These are phyloP conservation scores for Symphodus melops DNA, from an alignment of 2,113 vertebrate genomes.

Conservation along the genomic window DNA sequence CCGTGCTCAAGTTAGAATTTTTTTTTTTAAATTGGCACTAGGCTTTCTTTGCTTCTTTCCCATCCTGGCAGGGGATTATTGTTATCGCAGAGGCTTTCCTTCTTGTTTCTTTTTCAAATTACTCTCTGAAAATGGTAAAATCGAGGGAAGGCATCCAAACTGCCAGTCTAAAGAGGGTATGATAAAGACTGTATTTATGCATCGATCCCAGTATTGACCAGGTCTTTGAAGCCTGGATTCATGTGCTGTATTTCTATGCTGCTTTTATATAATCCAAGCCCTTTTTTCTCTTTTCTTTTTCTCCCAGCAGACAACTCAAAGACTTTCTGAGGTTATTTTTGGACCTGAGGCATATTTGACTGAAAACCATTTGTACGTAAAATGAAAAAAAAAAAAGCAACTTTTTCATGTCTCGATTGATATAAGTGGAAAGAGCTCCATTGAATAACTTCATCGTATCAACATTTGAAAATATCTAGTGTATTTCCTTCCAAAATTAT, in stretches of 20 bases:
- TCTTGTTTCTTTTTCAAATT: constrained; percentile 33
- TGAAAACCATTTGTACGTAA: neutral
- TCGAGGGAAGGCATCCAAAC: constrained; percentile 22
- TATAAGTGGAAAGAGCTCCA: neutral
- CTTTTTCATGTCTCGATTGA: neutral
- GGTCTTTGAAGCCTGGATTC: neutral
- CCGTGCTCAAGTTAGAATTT: constrained; percentile 2
- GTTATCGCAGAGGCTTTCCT: constrained; percentile 17
- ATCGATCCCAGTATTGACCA: constrained; percentile 43
- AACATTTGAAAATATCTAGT: neutral
- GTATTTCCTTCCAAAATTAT: neutral
- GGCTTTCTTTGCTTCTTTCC: constrained; percentile 30
- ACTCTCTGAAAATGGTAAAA: constrained; percentile 17
- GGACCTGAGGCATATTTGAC: neutral
- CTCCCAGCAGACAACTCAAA: neutral
- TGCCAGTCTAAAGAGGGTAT: constrained; percentile 15
- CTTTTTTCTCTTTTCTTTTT: constrained; percentile 11
- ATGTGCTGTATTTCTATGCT: constrained; percentile 3
- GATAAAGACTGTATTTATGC: constrained; percentile 27
- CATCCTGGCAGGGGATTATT: constrained; percentile 36
- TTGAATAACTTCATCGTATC: neutral
- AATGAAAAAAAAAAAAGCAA: neutral
- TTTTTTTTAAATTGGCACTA: constrained; percentile 1
- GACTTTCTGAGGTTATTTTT: neutral
- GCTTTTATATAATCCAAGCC: constrained; percentile 1